These are phyloP conservation scores for Heterodera carotae DNA, from an alignment of 1,140 invertebrate genomes.

Conservation along the genomic window DNA sequence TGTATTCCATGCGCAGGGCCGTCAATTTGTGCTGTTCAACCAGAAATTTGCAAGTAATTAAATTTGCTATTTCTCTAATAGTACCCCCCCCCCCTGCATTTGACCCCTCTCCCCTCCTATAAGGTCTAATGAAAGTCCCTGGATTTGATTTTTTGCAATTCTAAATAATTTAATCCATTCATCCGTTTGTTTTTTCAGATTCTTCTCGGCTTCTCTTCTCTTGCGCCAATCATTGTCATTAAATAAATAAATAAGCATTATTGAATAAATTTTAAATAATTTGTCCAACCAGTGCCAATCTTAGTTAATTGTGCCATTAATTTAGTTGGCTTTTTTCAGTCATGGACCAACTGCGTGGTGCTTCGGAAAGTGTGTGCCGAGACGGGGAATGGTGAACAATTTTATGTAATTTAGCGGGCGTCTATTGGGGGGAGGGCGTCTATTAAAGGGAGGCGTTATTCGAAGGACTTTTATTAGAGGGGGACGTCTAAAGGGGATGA, in stretches of 20 bases:
- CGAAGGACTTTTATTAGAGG: no score
- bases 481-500: no score
- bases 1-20: conserved; percentile 49
- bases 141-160: no score
- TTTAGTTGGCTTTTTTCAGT: conserved; percentile 7
- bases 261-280: background rate
- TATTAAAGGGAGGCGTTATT: no score
- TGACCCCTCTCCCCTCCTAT: no score
- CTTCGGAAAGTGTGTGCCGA: conserved; percentile 26
- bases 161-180: no score
- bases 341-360: conserved; percentile 42
- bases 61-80: background rate
- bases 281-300: no score
- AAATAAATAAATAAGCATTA: background rate
- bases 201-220: conserved; percentile 42
- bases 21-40: conserved; percentile 51
- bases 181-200: conserved; percentile 39
- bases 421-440: no score
- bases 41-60: conserved; percentile 48
- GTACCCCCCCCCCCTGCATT: no score
- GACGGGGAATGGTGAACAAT: conserved; percentile 49
- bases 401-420: no score
- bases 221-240: conserved; percentile 39
- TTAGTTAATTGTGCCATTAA: no score
- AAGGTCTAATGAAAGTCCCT: no score